Evolutionary conservation across 2,888 invertebrate genomes (phyloP), one percentile per base, ranked within the genome.

Genomic region (Microctonus hyperodae): DNA sequence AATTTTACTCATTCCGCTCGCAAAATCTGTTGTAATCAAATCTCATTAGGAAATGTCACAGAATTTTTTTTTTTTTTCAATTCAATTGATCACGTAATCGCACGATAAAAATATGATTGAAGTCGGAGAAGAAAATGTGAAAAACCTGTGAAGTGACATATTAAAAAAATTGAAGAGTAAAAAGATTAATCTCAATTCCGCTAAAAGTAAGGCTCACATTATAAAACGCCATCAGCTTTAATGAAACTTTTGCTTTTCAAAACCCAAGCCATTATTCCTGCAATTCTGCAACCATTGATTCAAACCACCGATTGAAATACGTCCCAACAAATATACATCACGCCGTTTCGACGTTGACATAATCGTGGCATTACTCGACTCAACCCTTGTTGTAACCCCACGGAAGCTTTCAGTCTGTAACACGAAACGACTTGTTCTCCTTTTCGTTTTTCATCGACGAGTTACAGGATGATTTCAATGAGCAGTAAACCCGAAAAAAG

Each of bases 361-460:
- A 81, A 80, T 80, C 80, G 79, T 78, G 76, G 75, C 74, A 79
- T 77, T 79, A 79, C 75, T 78, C 73, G 76, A 70, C 73, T 75
- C 72, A 73, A 75, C 73, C n/a, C n/a, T n/a, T 73, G 7, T 69
- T 31, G 20, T 20, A 35, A 56, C 48, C 53, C 48, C 56, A 23
- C 5, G 9, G 5, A 16, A 50, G 50, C 16, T 50, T 7, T 16
- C 9, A 3, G 2, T 28, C 7, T 28, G 7, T 9, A 5, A 50
- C 4, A 20, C 50, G 16, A 10, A 22, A 50, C 16, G 10, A 6
- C 20, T 50, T 50, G 20, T 16, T 40, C 11, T 22, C 53, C 53
- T 44, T 51, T 58, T 56, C 60, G 25, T 25, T 58, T 56, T 57
- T 13, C 48, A 48, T 28, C n/a, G n/a, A n/a, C n/a, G n/a, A n/a